Evolutionary conservation across 2,113 vertebrate species (phyloP).

Genomic region (Vombatus ursinus): DNA sequence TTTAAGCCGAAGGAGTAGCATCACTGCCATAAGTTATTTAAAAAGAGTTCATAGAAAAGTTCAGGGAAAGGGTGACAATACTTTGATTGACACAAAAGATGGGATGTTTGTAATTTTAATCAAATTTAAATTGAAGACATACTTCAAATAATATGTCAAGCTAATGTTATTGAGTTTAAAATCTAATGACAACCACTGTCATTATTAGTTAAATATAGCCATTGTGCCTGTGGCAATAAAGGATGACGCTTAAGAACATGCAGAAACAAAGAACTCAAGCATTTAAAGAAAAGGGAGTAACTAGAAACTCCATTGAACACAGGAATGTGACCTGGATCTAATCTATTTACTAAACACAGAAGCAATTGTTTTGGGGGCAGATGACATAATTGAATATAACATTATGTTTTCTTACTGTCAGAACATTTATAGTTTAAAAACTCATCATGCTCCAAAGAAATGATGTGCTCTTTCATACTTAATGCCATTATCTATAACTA

Average conservation of each 20-base stretch:
- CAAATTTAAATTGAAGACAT: constrained; percentile 85
- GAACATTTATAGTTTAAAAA: constrained; percentile 69
- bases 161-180: constrained; percentile 89
- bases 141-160: constrained; percentile 88
- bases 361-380: constrained; percentile 73
- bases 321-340: constrained; percentile 86
- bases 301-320: constrained; percentile 75
- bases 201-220: constrained; percentile 85
- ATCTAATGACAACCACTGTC: constrained; percentile 87
- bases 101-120: constrained; percentile 87
- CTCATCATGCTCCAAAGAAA: constrained; percentile 46
- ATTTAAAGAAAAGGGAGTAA: constrained; percentile 83
- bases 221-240: constrained; percentile 81
- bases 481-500: constrained; percentile 56
- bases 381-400: constrained; percentile 73
- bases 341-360: constrained; percentile 78
- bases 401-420: constrained; percentile 73
- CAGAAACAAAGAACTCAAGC: constrained; percentile 83
- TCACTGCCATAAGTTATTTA: constrained; percentile 64
- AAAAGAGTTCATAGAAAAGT: constrained; percentile 79
- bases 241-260: constrained; percentile 84
- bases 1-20: constrained; percentile 38
- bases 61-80: constrained; percentile 75
- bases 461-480: constrained; percentile 54
- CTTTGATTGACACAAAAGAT: constrained; percentile 86